Evolutionary conservation across 2,797 vertebrate species (phyloP), one percentile per base, ranked within the genome.

Genomic region (Danio aesculapii): DNA sequence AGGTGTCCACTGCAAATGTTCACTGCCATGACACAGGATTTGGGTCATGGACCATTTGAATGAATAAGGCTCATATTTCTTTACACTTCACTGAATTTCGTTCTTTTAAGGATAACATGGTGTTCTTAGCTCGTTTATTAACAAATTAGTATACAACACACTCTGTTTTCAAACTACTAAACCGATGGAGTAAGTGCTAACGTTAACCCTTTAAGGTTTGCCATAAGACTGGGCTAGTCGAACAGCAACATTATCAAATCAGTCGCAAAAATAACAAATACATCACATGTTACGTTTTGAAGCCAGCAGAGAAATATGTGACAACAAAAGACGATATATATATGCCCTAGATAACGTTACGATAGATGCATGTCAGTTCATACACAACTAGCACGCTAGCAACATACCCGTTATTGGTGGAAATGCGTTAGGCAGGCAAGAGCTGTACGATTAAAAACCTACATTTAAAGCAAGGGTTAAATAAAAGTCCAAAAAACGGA

Each of bases 361-460:
- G 46, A 53, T 41, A 21, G n/a, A 83, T 16, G 13, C 6, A 16
- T 58, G n/a, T 75, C 11, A 39, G 52, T 70, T 12, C 12, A 74
- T 14, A 57, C 30, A 73, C 9, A 74, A 74, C 70, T 74, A 81
- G 77, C 68, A 61, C 52, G 14, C 68, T 63, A 72, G n/a, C 52
- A 7, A 78, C 79, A 41, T 81, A 81, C 79, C 79, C 61, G 79
- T 66, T 73, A 80, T 58, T 67, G 79, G 44, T 74, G 52, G 21
- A 66, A 58, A 66, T 19, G 61, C 62, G 52, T 17, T 49, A 50
- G 62, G 59, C 43, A 21, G 79, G 21, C 52, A 49, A 52, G 52
- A 58, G 21, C 21, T 58, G 43, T 74, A 19, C 43, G 11, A 58
- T 41, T 67, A 50, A 81, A 66, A 64, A 47, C 21, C 44, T 74